Conservation (phyloP, 2,888 invertebrate genomes). For the Camponotus fellah region DNA sequence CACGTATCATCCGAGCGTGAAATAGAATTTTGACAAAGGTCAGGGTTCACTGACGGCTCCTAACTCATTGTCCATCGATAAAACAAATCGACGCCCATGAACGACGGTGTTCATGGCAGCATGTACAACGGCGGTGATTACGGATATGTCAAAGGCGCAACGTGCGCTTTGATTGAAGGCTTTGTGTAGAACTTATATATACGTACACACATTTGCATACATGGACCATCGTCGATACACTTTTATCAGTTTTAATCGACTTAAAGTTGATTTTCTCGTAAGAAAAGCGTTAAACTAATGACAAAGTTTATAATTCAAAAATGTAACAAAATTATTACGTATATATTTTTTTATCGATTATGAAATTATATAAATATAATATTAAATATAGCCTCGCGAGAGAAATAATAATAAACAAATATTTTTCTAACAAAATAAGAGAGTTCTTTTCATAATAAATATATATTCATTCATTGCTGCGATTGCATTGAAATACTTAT, state of each 20-base stretch:
- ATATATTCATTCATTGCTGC: not conserved
- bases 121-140: constrained; percentile 54
- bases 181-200: constrained; percentile 25
- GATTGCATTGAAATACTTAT: too few species aligned
- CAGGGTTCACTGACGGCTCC: constrained; percentile 54
- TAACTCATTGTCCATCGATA: constrained; percentile 58
- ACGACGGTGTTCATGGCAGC: constrained; percentile 44
- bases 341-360: not conserved
- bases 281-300: not conserved
- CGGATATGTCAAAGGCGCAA: constrained; percentile 63
- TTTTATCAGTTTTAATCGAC: constrained; percentile 38
- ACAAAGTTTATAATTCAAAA: not conserved
- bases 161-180: constrained; percentile 53
- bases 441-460: not conserved
- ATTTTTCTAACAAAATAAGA: too few species aligned
- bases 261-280: not conserved
- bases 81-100: constrained; percentile 62
- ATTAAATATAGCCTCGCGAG: not conserved
- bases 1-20: not conserved
- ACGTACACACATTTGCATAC: constrained; percentile 15
- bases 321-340: not conserved
- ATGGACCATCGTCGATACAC: constrained; percentile 9
- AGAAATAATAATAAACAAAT: not conserved
- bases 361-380: not conserved
- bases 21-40: constrained; percentile 63